These are phyloP conservation scores for Anastatus disparis DNA, from an alignment of 1,140 invertebrate genomes.

Conservation along the genomic window DNA sequence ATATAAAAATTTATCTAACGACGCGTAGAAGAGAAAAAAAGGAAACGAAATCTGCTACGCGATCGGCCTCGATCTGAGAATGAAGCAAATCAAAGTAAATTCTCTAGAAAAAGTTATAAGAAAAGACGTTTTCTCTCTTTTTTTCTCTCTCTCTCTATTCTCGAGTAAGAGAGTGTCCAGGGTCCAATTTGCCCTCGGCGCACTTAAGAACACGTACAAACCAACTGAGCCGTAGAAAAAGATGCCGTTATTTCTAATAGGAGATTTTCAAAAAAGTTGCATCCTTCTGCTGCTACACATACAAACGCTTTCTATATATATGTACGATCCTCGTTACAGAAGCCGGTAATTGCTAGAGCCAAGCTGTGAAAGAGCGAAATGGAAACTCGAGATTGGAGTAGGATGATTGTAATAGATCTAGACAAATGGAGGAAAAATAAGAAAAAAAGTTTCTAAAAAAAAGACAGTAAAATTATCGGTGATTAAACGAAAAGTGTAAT, in stretches of 20 bases:
- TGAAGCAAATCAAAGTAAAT: not conserved
- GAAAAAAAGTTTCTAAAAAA: too few relatives aligned
- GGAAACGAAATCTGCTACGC: not conserved
- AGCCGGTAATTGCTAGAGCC: constrained; percentile 34
- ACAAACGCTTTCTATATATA: constrained; percentile 43
- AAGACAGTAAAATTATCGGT: too few relatives aligned
- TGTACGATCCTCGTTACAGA: constrained; percentile 32
- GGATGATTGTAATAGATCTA: too few relatives aligned
- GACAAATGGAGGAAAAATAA: too few relatives aligned
- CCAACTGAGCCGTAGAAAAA: constrained; percentile 52
- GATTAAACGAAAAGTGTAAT: too few relatives aligned
- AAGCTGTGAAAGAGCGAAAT: constrained; percentile 1
- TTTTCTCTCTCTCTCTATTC: not conserved
- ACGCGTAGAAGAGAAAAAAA: constrained; percentile 14
- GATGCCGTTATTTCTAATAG: constrained; percentile 64
- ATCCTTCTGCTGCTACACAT: constrained; percentile 46
- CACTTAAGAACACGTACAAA: constrained; percentile 45
- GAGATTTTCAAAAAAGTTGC: constrained; percentile 64
- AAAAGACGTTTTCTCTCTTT: not conserved
- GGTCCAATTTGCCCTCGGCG: constrained; percentile 35
- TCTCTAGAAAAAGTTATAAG: not conserved
- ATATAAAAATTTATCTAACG: constrained; percentile 36
- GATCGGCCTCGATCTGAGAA: too few relatives aligned
- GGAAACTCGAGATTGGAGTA: constrained; percentile 39
- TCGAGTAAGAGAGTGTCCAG: constrained; percentile 24